phyloP scores from a whole-genome alignment of 2,797 vertebrate species.

The Pseudopleuronectes americanus region DNA sequence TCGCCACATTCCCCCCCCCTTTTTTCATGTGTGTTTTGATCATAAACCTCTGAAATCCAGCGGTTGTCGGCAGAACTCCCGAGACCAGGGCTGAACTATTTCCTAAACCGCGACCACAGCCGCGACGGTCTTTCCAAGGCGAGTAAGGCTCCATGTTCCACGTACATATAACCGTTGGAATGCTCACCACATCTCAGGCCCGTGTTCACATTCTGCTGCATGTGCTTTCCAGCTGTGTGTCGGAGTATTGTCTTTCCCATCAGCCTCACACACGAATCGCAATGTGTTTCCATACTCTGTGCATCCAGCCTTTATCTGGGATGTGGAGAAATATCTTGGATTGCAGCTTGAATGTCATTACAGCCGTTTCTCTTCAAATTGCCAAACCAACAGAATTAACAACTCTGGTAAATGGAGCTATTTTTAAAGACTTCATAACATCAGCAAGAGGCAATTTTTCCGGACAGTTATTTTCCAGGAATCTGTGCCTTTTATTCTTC shows the following conservation, averaged over 20 bases:
- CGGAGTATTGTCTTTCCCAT: slow-evolving; percentile 72
- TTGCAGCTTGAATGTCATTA: slow-evolving; percentile 8
- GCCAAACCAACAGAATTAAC: not conserved
- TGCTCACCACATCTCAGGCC: slow-evolving; percentile 81
- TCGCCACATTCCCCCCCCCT: slow-evolving; percentile 38
- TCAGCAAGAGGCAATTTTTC: not conserved
- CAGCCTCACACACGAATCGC: slow-evolving; percentile 32
- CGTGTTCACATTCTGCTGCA: slow-evolving; percentile 77
- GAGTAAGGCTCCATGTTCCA: slow-evolving; percentile 78
- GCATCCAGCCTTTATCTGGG: not conserved
- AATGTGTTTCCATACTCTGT: slow-evolving; percentile 29
- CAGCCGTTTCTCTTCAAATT: slow-evolving; percentile 7
- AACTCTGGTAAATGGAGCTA: not conserved
- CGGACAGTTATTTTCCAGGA: slow-evolving; percentile 5
- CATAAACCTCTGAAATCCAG: slow-evolving; percentile 72
- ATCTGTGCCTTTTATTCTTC: slow-evolving; percentile 19
- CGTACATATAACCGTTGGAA: slow-evolving; percentile 81
- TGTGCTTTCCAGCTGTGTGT: slow-evolving; percentile 84
- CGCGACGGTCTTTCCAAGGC: slow-evolving; percentile 75
- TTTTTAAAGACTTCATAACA: slow-evolving; percentile 15
- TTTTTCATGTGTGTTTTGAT: slow-evolving; percentile 77
- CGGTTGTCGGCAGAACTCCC: slow-evolving; percentile 72
- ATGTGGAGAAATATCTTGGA: slow-evolving; percentile 8
- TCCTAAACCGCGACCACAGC: slow-evolving; percentile 82
- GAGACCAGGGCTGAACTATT: slow-evolving; percentile 78